Conservation (phyloP, 1,140 invertebrate genomes). For the Drosophila orosa region DNA sequence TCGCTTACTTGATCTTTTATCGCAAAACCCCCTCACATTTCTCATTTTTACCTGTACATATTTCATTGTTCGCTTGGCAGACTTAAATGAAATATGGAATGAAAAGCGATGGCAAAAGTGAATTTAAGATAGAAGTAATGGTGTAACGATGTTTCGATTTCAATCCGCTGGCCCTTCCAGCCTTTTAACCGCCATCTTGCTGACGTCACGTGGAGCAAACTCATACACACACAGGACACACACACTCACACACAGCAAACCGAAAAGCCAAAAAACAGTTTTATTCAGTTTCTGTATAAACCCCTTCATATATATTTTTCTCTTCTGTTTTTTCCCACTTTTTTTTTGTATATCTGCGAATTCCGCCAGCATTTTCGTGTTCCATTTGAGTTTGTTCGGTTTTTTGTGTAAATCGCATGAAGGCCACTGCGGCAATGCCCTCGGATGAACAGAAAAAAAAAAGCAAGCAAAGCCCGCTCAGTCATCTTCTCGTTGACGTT, state of each 20-base stretch:
- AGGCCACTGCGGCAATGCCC: conserved; percentile 59
- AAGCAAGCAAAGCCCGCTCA: conserved; percentile 22
- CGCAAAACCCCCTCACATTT: conserved; percentile 25
- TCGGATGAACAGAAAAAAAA: conserved; percentile 12
- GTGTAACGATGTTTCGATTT: conserved; percentile 39
- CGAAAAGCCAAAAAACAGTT: conserved; percentile 33
- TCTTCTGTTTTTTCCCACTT: not conserved
- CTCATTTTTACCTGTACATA: conserved; percentile 41
- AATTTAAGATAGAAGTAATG: conserved; percentile 52
- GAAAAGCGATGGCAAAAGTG: conserved; percentile 36
- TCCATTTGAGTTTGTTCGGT: conserved; percentile 42
- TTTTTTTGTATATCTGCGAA: conserved; percentile 44
- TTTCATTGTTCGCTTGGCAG: conserved; percentile 47
- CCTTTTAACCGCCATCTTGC: conserved; percentile 34
- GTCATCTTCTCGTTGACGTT: conserved; percentile 49
- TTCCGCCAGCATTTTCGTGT: conserved; percentile 44
- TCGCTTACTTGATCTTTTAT: conserved; percentile 50
- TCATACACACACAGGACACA: conserved; percentile 22
- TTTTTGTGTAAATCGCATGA: conserved; percentile 65
- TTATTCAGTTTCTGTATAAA: conserved; percentile 17
- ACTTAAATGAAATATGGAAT: conserved; percentile 47
- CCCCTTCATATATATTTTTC: conserved; percentile 15
- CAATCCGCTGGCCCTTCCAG: conserved; percentile 32
- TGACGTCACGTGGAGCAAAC: conserved; percentile 65
- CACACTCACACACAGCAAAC: conserved; percentile 16